Evolutionary conservation across 2,888 invertebrate species (phyloP), one percentile per base, ranked within the genome.

Genomic region (Agapostemon virescens): DNA sequence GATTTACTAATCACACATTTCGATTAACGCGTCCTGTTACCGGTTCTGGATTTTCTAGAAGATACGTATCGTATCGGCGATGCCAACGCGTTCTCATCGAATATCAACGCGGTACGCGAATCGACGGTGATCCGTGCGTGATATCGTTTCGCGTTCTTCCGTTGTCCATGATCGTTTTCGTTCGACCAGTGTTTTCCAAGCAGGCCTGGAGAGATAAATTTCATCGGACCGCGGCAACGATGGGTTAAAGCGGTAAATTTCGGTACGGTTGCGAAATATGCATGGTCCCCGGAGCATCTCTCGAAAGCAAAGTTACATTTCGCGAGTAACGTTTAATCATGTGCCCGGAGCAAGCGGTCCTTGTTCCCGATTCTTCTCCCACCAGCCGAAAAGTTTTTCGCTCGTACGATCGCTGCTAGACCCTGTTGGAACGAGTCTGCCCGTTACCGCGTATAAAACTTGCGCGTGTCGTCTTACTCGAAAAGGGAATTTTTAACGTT

Each of bases 1-100:
- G 17, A 36, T 42, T 83, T 64, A 82, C 82, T 87, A 82, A 86
- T 76, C 79, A 85, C 81, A 86, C 72, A 79, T 74, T 52, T 64
- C 40, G 58, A 79, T 85, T 86, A 85, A 85, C 83, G 73, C 61
- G 72, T 75, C 49, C 33, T 33, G 71, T 33, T 67, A 79, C 26
- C 64, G 69, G 72, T 55, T 64, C 74, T 36, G 49, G 52, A 70
- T 73, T 79, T 69, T 72, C 64, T 33, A 63, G 66, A 61, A 74
- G 76, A 76, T 74, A 36, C 69, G 33, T 58, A 77, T 40, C 40
- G 33, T 58, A 77, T 40, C 40, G 45, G 67, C 67, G 30, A 64
- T 23, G 15, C 23, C 9, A 0, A 33, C 20, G 9, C 33, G 45
- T 15, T 66, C 26, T 52, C 72, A 15, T 71, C 45, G 70, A 38